A percentile compares a stretch with the other conserved stretches of the same genome.
Conservation (phyloP, 2,888 invertebrate genomes). For the Byasa hedistus region DNA sequence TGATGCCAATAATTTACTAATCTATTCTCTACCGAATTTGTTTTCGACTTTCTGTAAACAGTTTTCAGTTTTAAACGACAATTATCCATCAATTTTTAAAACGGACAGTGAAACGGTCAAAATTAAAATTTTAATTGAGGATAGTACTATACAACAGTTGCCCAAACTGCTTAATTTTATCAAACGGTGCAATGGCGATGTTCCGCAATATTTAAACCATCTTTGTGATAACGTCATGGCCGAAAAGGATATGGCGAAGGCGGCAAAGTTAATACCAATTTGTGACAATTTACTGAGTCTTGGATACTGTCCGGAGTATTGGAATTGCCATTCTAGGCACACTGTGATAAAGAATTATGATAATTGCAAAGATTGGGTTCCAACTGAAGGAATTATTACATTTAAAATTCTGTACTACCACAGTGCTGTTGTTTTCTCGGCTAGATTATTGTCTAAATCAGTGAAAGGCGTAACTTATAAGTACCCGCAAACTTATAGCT, state of each 20-base stretch:
- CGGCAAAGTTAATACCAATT: conserved; percentile 64
- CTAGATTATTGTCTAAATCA: conserved; percentile 59
- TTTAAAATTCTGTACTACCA: conserved; percentile 80
- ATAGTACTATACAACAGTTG: conserved; percentile 79
- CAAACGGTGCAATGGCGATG: conserved; percentile 63
- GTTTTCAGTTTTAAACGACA: conserved; percentile 83
- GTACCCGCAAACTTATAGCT: conserved; percentile 56
- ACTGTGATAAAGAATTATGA: conserved; percentile 75
- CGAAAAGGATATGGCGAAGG: conserved; percentile 66
- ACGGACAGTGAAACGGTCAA: conserved; percentile 47
- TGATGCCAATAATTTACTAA: conserved; percentile 84
- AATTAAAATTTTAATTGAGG: conserved; percentile 80
- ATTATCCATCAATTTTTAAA: conserved; percentile 73
- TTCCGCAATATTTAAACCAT: conserved; percentile 56
- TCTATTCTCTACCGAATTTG: conserved; percentile 83
- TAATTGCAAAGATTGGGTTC: conserved; percentile 74
- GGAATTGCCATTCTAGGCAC: conserved; percentile 82
- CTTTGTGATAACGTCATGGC: conserved; percentile 54
- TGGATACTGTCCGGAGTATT: conserved; percentile 81
- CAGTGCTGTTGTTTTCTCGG: conserved; percentile 82
- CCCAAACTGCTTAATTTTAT: conserved; percentile 82
- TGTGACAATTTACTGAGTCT: conserved; percentile 82
- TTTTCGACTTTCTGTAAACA: conserved; percentile 85
- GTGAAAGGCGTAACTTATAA: conserved; percentile 43
- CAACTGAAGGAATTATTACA: conserved; percentile 75